Percentiles rank a stretch among this genome's conserved stretches.
Evolutionary conservation across 2,113 vertebrate genomes (phyloP).

Genomic region (Lanius collurio): DNA sequence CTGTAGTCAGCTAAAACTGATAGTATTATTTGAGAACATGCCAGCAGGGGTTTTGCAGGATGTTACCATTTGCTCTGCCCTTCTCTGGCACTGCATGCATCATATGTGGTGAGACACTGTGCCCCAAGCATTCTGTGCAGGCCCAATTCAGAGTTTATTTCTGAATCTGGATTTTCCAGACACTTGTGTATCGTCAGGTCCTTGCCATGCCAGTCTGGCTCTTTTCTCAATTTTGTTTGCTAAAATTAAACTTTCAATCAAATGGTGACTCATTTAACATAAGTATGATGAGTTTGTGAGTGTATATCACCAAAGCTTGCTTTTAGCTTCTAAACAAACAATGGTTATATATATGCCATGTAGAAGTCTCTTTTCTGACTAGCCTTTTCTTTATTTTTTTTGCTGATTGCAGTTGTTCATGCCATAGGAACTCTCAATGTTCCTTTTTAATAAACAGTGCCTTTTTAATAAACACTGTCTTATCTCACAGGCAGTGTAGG

Average conservation of each 20-base stretch:
- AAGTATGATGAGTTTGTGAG: not conserved
- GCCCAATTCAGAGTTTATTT: conserved; percentile 10
- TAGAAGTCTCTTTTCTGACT: not conserved
- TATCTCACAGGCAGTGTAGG: not conserved
- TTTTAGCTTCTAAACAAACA: conserved; percentile 8
- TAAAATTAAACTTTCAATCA: conserved; percentile 52
- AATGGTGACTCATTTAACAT: conserved; percentile 23
- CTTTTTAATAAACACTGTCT: not conserved
- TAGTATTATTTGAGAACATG: conserved; percentile 25
- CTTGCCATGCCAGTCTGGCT: not conserved
- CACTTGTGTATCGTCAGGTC: conserved; percentile 12
- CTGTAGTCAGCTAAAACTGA: conserved; percentile 27
- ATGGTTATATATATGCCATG: not conserved
- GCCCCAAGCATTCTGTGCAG: not conserved
- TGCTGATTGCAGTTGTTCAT: not conserved
- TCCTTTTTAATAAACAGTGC: not conserved
- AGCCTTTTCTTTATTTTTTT: not conserved
- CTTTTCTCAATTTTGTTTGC: conserved; percentile 42
- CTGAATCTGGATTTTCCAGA: conserved; percentile 21
- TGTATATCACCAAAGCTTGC: not conserved
- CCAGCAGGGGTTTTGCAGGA: conserved; percentile 20
- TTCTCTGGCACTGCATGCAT: conserved; percentile 17
- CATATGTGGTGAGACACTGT: conserved; percentile 5
- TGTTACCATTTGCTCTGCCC: conserved; percentile 15
- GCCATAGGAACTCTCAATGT: not conserved